phyloP scores from a whole-genome alignment of 2,113 vertebrate species.

The Rhea pennata region DNA sequence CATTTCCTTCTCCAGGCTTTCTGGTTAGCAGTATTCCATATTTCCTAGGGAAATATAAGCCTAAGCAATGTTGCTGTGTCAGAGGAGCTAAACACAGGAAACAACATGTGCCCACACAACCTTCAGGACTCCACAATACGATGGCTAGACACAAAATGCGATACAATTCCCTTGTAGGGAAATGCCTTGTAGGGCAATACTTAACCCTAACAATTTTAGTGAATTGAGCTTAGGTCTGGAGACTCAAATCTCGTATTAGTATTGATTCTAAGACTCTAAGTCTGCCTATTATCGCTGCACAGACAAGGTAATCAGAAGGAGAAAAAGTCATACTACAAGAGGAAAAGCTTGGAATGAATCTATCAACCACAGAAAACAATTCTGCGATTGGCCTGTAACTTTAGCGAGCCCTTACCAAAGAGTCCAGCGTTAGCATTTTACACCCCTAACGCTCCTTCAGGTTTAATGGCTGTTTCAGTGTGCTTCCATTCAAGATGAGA shows the following conservation, averaged over 20 bases:
- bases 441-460: neutral
- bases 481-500: neutral
- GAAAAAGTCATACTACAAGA: neutral
- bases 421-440: constrained; percentile 45
- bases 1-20: neutral
- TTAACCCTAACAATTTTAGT: neutral
- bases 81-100: neutral
- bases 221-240: neutral
- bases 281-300: neutral
- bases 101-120: rapidly evolving
- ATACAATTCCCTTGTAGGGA: too few relatives aligned
- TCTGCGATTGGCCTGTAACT: neutral
- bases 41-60: neutral
- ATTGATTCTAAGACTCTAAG: neutral
- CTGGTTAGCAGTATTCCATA: neutral
- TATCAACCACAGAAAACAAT: neutral
- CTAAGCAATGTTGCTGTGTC: neutral
- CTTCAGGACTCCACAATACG: neutral
- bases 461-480: neutral
- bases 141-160: neutral
- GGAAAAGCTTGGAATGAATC: constrained; percentile 31
- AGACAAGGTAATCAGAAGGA: neutral
- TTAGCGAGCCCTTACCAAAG: constrained; percentile 11
- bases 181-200: too few relatives aligned
- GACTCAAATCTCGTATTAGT: neutral